Conservation (phyloP, 2,113 vertebrate species). For the Craseonycteris thonglongyai region DNA sequence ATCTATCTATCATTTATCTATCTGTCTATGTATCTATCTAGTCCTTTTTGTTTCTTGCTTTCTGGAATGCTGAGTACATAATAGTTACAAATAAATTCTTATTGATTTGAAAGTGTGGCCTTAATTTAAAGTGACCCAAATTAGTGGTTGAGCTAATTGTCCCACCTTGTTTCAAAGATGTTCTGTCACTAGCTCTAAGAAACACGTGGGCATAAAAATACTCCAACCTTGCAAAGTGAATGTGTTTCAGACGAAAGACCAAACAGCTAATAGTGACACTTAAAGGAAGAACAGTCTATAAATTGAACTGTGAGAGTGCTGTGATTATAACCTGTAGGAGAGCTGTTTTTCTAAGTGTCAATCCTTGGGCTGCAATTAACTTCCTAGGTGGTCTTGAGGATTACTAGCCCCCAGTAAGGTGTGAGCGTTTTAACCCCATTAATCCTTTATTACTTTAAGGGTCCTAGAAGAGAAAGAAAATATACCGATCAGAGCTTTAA, state of each 20-base stretch:
- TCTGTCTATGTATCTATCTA: neutral
- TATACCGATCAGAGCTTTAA: neutral
- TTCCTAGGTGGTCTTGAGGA: conserved; percentile 28
- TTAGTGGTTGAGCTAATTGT: neutral
- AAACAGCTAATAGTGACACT: neutral
- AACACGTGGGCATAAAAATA: neutral
- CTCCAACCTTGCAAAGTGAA: neutral
- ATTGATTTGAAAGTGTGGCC: conserved; percentile 14
- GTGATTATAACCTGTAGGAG: neutral
- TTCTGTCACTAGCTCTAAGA: neutral
- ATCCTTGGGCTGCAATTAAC: conserved; percentile 29
- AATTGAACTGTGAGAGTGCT: too few species aligned
- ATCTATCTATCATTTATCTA: too few species aligned
- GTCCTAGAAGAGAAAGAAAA: neutral
- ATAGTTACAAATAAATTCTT: neutral
- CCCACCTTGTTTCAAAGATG: neutral
- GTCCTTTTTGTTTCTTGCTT: neutral
- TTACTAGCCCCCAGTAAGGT: conserved; percentile 14
- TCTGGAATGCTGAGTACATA: neutral
- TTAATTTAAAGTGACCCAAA: conserved; percentile 19
- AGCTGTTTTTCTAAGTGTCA: neutral
- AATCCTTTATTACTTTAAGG: conserved; percentile 29
- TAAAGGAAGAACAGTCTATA: neutral
- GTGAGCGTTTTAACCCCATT: neutral
- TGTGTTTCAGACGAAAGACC: neutral